phyloP scores from a whole-genome alignment of 2,113 vertebrate genomes.

The Motacilla alba region DNA sequence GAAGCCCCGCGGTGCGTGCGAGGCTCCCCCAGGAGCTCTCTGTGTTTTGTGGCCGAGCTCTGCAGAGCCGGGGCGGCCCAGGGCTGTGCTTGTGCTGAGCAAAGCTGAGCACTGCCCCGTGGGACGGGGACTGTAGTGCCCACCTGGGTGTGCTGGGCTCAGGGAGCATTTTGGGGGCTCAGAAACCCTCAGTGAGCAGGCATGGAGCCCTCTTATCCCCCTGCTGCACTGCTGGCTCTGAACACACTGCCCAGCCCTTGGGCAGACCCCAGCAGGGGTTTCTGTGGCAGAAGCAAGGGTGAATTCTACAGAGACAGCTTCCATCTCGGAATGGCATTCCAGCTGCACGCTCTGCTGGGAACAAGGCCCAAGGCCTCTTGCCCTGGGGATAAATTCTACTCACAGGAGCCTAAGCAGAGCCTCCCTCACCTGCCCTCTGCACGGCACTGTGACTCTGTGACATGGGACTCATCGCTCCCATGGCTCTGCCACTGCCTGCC shows the following conservation, averaged over 20 bases:
- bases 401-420: not conserved
- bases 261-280: not conserved
- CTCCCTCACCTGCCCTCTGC: not conserved
- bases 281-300: not conserved
- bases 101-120: not conserved
- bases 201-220: not conserved
- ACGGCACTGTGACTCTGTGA: not conserved
- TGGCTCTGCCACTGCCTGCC: not conserved
- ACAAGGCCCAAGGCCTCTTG: not conserved
- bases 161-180: not conserved
- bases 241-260: not conserved
- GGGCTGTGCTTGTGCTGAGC: not conserved
- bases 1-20: rapidly evolving
- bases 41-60: not conserved
- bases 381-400: not conserved
- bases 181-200: rapidly evolving
- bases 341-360: not conserved
- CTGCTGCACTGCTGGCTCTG: not conserved
- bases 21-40: not conserved
- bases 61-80: rapidly evolving
- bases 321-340: not conserved
- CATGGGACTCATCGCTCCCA: no score
- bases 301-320: not conserved
- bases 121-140: rapidly evolving
- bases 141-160: not conserved